phyloP scores from a whole-genome alignment of 2,797 vertebrate species.

The Gambusia yucatana region DNA sequence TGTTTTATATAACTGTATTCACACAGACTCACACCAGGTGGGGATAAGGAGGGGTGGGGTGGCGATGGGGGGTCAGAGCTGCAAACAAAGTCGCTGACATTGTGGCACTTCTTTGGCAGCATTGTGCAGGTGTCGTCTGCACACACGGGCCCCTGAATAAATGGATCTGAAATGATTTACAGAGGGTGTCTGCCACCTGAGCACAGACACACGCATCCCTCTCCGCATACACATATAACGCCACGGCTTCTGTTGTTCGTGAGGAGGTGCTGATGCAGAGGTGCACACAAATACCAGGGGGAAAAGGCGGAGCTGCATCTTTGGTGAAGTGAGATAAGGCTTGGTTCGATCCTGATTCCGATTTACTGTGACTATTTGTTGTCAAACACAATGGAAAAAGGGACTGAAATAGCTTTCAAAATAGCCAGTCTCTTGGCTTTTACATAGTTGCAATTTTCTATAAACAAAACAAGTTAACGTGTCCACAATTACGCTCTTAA shows the following conservation, averaged over 20 bases:
- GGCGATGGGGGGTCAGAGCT: slow-evolving; percentile 57
- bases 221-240: slow-evolving; percentile 11
- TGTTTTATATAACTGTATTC: not conserved
- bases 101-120: slow-evolving; percentile 79
- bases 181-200: slow-evolving; percentile 73
- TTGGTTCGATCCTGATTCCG: not conserved
- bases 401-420: slow-evolving; percentile 26
- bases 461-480: slow-evolving; percentile 38
- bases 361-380: slow-evolving; percentile 37
- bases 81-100: slow-evolving; percentile 75
- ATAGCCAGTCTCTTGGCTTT: slow-evolving; percentile 27
- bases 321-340: slow-evolving; percentile 12
- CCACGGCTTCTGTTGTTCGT: slow-evolving; percentile 38
- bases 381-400: slow-evolving; percentile 21
- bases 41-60: not conserved
- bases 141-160: slow-evolving; percentile 73
- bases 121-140: slow-evolving; percentile 66
- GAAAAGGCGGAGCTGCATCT: slow-evolving; percentile 22
- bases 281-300: slow-evolving; percentile 30
- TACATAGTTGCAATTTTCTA: slow-evolving; percentile 13
- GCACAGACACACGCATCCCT: slow-evolving; percentile 41
- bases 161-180: slow-evolving; percentile 79
- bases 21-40: slow-evolving; percentile 13
- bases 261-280: slow-evolving; percentile 50
- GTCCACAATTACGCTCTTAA: slow-evolving; percentile 28